Evolutionary conservation across 2,797 vertebrate species (phyloP).

Genomic region (Sciurus carolinensis): DNA sequence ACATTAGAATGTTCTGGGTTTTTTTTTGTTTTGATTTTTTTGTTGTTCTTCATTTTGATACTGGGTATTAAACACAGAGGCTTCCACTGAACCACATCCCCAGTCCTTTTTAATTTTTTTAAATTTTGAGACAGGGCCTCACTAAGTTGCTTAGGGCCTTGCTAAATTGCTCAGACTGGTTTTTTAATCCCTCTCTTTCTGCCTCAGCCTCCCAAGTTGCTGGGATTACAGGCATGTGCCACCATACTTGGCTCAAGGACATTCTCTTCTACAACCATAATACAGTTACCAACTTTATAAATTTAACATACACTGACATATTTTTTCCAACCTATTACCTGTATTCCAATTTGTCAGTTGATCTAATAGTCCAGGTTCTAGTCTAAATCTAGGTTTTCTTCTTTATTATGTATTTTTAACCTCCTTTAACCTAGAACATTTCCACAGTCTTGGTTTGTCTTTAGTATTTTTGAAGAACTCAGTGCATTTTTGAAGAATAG

Average conservation of each 20-base stretch:
- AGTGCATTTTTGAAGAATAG: constrained; percentile 6
- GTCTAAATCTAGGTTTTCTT: background rate
- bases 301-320: background rate
- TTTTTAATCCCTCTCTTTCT: too few species aligned
- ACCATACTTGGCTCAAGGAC: background rate
- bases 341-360: background rate
- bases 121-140: too few species aligned
- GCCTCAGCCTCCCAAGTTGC: too few species aligned
- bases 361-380: background rate
- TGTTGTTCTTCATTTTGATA: background rate
- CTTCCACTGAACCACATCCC: too few species aligned
- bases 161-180: too few species aligned
- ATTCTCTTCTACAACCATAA: background rate
- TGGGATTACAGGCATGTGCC: too few species aligned
- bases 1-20: background rate
- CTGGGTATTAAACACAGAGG: too few species aligned
- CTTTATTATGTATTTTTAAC: background rate
- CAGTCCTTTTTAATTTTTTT: too few species aligned
- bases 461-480: background rate
- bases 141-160: too few species aligned
- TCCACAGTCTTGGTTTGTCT: background rate
- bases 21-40: too few species aligned
- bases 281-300: background rate
- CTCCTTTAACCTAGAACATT: constrained; percentile 6
- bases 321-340: background rate